Evolutionary conservation across 2,888 invertebrate genomes (phyloP).

Genomic region (Timandra comae): DNA sequence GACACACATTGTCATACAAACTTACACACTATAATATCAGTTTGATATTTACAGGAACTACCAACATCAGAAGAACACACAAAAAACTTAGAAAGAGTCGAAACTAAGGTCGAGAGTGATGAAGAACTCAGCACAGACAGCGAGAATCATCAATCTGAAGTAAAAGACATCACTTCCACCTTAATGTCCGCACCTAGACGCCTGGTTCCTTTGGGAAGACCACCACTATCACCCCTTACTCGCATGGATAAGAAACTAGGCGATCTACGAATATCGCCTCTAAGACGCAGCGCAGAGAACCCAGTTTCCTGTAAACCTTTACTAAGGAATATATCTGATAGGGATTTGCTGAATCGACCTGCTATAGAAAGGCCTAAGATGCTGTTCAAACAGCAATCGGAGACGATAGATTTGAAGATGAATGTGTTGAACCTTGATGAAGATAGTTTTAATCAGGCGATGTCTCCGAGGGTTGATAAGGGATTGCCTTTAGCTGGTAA

Average conservation of each 20-base stretch:
- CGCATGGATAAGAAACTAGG: constrained; percentile 56
- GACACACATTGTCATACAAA: too few species aligned
- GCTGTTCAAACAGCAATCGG: constrained; percentile 63
- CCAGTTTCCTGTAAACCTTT: constrained; percentile 44
- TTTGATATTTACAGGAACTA: constrained; percentile 66
- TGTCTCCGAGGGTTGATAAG: constrained; percentile 47
- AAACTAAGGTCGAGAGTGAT: constrained; percentile 73
- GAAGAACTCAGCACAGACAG: constrained; percentile 67
- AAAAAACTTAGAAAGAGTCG: constrained; percentile 64
- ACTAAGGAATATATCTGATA: constrained; percentile 49
- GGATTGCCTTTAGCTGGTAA: constrained; percentile 72
- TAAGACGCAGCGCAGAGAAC: constrained; percentile 55
- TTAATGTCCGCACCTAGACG: constrained; percentile 37
- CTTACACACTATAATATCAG: too few species aligned
- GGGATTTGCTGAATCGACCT: constrained; percentile 45
- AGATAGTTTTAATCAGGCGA: constrained; percentile 45
- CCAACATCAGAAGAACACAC: constrained; percentile 70
- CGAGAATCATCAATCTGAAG: constrained; percentile 54
- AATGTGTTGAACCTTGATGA: constrained; percentile 55
- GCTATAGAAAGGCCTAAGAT: constrained; percentile 57
- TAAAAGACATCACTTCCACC: constrained; percentile 38
- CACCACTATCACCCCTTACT: constrained; percentile 52
- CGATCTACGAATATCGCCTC: constrained; percentile 57
- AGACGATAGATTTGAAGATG: constrained; percentile 69
- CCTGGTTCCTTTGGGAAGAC: constrained; percentile 53